Percentiles rank a stretch among this genome's conserved stretches.
Conservation (phyloP, 2,888 invertebrate genomes). For the Tetranychus truncatus region DNA sequence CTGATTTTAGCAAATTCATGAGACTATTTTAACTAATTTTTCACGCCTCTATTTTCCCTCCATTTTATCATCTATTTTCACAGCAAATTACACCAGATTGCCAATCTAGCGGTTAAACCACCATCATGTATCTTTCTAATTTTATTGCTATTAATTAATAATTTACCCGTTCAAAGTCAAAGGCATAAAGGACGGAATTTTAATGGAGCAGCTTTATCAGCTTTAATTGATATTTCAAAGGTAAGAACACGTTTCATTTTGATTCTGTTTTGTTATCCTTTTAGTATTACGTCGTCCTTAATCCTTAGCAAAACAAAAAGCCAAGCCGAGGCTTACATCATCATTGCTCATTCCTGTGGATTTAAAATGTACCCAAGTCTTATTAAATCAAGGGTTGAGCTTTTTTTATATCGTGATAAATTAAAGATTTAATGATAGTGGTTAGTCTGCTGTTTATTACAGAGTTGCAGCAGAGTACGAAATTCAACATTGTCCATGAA, state of each 20-base stretch:
- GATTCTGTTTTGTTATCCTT: not conserved
- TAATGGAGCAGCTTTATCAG: not conserved
- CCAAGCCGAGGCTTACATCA: not conserved
- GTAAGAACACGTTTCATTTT: not conserved
- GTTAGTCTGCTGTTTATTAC: no score
- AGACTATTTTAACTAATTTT: not conserved
- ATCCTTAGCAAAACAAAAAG: not conserved
- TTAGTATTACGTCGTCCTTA: not conserved
- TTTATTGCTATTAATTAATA: not conserved
- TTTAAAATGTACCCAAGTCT: no score
- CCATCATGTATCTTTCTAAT: not conserved
- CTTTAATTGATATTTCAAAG: not conserved
- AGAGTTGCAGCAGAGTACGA: no score
- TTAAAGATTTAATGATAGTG: no score
- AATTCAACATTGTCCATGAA: no score
- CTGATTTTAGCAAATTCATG: not conserved
- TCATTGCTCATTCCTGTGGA: no score
- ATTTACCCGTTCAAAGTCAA: not conserved
- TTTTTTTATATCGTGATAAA: no score
- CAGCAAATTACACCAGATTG: not conserved
- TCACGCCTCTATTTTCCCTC: no score
- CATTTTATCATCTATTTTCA: not conserved
- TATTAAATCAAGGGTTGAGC: no score
- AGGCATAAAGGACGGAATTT: not conserved
- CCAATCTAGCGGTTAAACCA: not conserved